Conservation (phyloP, 2,888 invertebrate genomes). For the Dendrolimus houi region DNA sequence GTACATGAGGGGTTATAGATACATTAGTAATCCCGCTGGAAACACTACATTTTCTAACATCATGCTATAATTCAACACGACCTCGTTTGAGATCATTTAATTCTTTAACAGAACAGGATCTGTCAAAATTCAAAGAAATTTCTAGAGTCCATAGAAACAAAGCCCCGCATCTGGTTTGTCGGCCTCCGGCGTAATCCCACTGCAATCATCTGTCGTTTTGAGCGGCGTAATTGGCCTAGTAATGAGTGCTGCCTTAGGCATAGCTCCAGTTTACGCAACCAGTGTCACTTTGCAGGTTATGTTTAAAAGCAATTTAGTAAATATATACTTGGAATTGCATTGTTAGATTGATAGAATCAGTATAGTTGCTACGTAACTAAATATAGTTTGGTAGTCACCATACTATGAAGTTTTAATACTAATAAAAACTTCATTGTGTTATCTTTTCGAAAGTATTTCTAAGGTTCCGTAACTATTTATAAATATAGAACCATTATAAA, state of each 20-base stretch:
- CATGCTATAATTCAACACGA: no score
- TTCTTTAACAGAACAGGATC: not conserved
- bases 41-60: no score
- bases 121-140: not conserved
- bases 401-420: no score
- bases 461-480: no score
- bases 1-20: no score
- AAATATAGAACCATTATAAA: no score
- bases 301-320: conserved; percentile 18
- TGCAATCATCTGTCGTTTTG: conserved; percentile 69
- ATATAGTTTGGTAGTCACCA: no score
- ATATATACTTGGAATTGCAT: not conserved
- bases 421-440: no score
- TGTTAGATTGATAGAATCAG: not conserved
- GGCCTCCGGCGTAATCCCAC: conserved; percentile 44
- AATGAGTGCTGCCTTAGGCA: conserved; percentile 64
- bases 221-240: conserved; percentile 61
- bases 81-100: not conserved
- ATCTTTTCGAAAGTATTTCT: no score
- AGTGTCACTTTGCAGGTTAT: conserved; percentile 41
- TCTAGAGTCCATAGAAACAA: not conserved
- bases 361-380: no score
- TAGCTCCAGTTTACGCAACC: conserved; percentile 63
- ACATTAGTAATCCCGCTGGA: no score
- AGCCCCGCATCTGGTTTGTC: conserved; percentile 5